These are phyloP conservation scores for Nomada fucata DNA, from an alignment of 2,888 invertebrate genomes.

Conservation along the genomic window DNA sequence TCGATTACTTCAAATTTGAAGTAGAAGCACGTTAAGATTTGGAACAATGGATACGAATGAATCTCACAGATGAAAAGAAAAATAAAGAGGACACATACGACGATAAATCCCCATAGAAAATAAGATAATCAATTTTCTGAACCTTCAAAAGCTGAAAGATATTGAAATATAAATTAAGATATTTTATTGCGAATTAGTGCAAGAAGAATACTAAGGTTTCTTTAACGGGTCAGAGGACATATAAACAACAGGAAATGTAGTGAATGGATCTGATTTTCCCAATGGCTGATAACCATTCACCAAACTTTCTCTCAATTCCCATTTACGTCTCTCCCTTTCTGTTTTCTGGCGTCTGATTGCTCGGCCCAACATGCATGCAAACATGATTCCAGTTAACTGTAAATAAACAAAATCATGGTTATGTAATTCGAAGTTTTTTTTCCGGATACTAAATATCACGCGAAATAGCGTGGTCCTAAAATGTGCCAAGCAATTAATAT, in stretches of 20 bases:
- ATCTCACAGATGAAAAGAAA: background rate
- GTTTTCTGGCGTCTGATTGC: constrained; percentile 92
- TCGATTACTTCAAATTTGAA: background rate
- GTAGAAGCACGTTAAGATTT: background rate
- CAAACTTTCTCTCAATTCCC: constrained; percentile 88
- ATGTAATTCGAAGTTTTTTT: no score
- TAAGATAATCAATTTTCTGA: background rate
- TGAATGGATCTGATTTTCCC: constrained; percentile 80
- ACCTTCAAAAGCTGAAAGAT: background rate
- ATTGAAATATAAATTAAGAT: background rate
- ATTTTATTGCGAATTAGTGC: constrained; percentile 13
- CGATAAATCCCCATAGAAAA: background rate
- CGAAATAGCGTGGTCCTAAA: no score
- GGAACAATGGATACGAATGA: background rate
- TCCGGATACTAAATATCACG: no score
- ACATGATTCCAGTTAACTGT: constrained; percentile 93
- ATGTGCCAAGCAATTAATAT: no score
- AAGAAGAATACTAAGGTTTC: constrained; percentile 7
- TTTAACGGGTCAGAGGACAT: constrained; percentile 74
- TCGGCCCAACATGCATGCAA: constrained; percentile 94
- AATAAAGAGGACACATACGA: background rate
- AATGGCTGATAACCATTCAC: constrained; percentile 84
- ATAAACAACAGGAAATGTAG: constrained; percentile 80
- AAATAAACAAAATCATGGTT: constrained; percentile 61
- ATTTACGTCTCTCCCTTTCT: constrained; percentile 89